Evolutionary conservation across 2,888 invertebrate genomes (phyloP), one percentile per base, ranked within the genome.

Genomic region (Amitus sp.): DNA sequence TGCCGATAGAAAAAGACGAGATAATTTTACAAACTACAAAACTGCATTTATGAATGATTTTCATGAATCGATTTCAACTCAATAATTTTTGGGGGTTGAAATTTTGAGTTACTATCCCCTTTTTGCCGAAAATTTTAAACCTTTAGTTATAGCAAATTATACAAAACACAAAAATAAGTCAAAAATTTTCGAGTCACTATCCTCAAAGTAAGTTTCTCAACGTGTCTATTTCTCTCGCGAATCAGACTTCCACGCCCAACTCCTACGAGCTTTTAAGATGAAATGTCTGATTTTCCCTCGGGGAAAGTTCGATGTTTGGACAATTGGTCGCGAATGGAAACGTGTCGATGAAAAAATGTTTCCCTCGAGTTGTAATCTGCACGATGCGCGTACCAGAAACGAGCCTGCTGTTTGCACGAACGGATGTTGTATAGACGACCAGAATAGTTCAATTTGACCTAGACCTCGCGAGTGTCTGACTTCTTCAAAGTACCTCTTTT

Each of bases 401-500:
- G 30, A 17, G 23, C 43, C 23, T 43, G 33, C 34, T 48, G 55
- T 42, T 55, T 55, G 43, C 42, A 39, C 23, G 42, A 48, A 54
- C 54, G 9, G 47, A 54, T 37, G 43, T 42, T 39, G 34, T 42
- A 45, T 58, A 20, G 45, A 43, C 52, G 37, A 47, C 47, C 27
- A 46, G 47, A 57, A 57, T 50, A 51, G 57, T 23, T 46, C 40
- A 40, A 57, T 57, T 57, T 50, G 42, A 57, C 33, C 47, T 51
- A 57, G 47, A 57, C 47, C 47, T 57, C 50, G 34, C 19, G 45
- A 46, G 28, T 46, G 17, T 9, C 27, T 12, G 46, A 33, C 28
- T 47, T 47, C 57, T 42, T 40, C 19, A 33, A 56, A 48, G 45
- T 48, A 34, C 34, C 23, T 42, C 7, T 19, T n/a, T 27, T 40